Conservation (phyloP, 2,888 invertebrate species). For the Nemoura dubitans region DNA sequence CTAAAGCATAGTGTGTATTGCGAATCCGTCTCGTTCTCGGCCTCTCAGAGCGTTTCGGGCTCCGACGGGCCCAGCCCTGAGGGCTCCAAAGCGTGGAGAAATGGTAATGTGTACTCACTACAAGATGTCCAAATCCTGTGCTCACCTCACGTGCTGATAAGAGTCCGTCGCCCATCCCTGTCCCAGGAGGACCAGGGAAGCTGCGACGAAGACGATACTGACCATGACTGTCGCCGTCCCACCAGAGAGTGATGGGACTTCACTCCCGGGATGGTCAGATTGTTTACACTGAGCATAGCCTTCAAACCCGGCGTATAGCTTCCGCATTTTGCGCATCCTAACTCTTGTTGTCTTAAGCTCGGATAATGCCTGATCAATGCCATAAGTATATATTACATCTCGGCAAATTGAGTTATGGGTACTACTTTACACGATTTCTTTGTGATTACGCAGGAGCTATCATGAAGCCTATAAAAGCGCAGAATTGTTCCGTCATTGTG, state of each 20-base stretch:
- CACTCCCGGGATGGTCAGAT: neutral
- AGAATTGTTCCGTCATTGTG: too few relatives aligned
- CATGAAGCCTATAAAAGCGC: too few relatives aligned
- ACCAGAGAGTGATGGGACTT: neutral
- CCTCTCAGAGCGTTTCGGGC: too few relatives aligned
- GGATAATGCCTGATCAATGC: neutral
- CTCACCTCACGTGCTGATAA: neutral
- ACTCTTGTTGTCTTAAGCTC: neutral
- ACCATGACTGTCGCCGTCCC: neutral
- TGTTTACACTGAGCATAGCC: neutral
- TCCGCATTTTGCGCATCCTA: neutral
- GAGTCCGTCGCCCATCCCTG: neutral
- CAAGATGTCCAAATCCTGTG: too few relatives aligned
- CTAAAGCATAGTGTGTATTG: too few relatives aligned
- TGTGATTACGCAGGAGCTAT: too few relatives aligned
- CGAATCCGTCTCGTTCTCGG: too few relatives aligned
- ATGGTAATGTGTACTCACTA: too few relatives aligned
- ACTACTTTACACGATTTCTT: neutral
- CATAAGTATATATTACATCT: neutral
- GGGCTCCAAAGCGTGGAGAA: too few relatives aligned
- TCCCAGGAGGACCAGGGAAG: neutral
- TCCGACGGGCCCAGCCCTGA: too few relatives aligned
- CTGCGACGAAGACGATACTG: neutral
- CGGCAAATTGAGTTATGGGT: neutral
- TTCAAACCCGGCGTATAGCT: neutral